These are phyloP conservation scores for Taenioides sp. DNA, from an alignment of 2,797 vertebrate species.

Conservation along the genomic window DNA sequence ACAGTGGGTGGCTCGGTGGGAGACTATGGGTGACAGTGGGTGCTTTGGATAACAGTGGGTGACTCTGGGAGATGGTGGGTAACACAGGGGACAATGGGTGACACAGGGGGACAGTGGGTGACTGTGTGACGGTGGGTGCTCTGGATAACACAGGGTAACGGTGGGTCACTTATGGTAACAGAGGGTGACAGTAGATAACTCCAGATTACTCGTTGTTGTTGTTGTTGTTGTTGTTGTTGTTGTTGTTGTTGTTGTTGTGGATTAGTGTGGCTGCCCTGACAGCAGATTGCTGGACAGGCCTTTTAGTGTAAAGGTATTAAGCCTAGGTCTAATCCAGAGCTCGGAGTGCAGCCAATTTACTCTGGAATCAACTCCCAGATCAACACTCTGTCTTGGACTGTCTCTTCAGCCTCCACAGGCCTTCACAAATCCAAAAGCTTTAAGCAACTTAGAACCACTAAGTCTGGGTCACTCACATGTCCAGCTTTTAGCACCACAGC, in stretches of 20 bases:
- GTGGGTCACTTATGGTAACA: neutral
- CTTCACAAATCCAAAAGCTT: neutral
- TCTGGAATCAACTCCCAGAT: slow-evolving; percentile 42
- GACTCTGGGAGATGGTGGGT: neutral
- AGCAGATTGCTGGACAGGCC: slow-evolving; percentile 58
- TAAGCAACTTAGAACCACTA: neutral
- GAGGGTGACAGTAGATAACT: neutral
- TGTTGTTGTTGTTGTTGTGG: slow-evolving; percentile 53
- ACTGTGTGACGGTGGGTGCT: neutral
- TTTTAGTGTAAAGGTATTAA: slow-evolving; percentile 72
- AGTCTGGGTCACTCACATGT: too few relatives aligned
- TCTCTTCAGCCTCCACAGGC: neutral
- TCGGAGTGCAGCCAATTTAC: slow-evolving; percentile 64
- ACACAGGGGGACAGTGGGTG: neutral
- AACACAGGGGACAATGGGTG: neutral
- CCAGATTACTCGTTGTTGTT: slow-evolving; percentile 52
- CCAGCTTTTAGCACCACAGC: neutral
- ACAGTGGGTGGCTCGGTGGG: neutral
- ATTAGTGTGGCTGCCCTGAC: slow-evolving; percentile 52
- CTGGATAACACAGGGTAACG: neutral
- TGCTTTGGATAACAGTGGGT: neutral
- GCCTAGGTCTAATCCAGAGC: slow-evolving; percentile 59
- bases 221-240: slow-evolving; percentile 43
- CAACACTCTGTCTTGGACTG: slow-evolving; percentile 2
- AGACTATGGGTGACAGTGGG: too few relatives aligned